Evolutionary conservation across 2,113 vertebrate species (phyloP), one percentile per base, ranked within the genome.

Genomic region (Anas platyrhynchos): DNA sequence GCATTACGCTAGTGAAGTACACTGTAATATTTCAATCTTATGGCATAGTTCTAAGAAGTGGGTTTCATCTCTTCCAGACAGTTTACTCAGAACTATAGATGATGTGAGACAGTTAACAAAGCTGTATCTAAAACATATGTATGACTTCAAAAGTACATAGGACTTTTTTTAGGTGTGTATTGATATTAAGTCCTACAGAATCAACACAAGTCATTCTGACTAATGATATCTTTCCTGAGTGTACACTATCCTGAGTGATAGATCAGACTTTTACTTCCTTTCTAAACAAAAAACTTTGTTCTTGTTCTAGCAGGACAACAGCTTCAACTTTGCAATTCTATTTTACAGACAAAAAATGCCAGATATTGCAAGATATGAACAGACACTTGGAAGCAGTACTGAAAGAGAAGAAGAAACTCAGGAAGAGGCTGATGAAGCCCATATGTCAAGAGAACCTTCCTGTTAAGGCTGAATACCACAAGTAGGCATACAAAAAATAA

Each of bases 371-470:
- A 98, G 95, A 83, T 88, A 98, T 99, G 94, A 98, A 98, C 43
- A 96, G 55, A 34, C 99, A 99, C 92, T 97, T 99, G 95, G 98
- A 99, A 97, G 95, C 98, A 0, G 61, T 99, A 22, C 92, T 99
- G 77, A 98, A 98, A 88, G 98, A 99, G 56, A 98, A 99, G 97
- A 97, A 80, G 9, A 43, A 88, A 62, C 98, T 99, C 71, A 97
- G 98, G 43, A 98, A 98, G 96, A 98, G 98, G 79, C 95, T 99
- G 86, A 91, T 98, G 94, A 98, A 97, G 74, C 98, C 98, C 27
- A 91, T 97, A 62, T 98, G 97, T 91, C 97, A 98, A 91, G 98
- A 99, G 59, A 98, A 97, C 93, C 97, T 99, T 85, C 98, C 99
- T 9, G 46, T 99, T 84, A 98, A 98, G 71, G 98, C 98, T 58